These are phyloP conservation scores for Dorcus parallelipipedus DNA, from an alignment of 2,888 invertebrate genomes.

Conservation along the genomic window DNA sequence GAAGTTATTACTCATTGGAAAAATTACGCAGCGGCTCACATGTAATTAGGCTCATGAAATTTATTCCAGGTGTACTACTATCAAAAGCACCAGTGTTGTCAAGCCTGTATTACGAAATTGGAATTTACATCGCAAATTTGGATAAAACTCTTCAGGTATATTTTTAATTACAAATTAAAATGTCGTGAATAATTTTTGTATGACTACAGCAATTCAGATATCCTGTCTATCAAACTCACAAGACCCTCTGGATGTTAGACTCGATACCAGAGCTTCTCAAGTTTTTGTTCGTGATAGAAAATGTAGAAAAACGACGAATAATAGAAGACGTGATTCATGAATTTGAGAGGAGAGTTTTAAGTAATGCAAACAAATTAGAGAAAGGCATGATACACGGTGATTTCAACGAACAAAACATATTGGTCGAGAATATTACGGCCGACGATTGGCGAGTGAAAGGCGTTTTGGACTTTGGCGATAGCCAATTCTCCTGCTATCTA, in stretches of 20 bases:
- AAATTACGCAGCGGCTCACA: constrained; percentile 55
- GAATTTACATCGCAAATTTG: constrained; percentile 68
- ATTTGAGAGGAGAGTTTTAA: constrained; percentile 66
- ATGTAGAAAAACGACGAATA: constrained; percentile 57
- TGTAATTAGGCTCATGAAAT: constrained; percentile 73
- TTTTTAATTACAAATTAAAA: neutral
- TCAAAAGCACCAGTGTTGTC: constrained; percentile 55
- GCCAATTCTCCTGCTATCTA: constrained; percentile 66
- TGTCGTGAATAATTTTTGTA: neutral
- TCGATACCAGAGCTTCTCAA: constrained; percentile 65
- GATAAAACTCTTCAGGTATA: constrained; percentile 65
- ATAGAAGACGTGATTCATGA: constrained; percentile 59
- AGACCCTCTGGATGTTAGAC: constrained; percentile 74
- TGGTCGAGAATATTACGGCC: constrained; percentile 43
- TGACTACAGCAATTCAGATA: constrained; percentile 65
- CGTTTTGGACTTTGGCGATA: constrained; percentile 86
- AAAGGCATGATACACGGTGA: constrained; percentile 84
- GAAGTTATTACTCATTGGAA: constrained; percentile 59
- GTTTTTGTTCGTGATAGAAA: constrained; percentile 67
- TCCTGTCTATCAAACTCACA: constrained; percentile 62
- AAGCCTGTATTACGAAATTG: constrained; percentile 66
- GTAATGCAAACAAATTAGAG: constrained; percentile 57
- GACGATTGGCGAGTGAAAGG: constrained; percentile 59
- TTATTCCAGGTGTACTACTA: constrained; percentile 69
- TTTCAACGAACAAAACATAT: constrained; percentile 84